These are phyloP conservation scores for Phortica variegata DNA, from an alignment of 1,140 invertebrate species.

Conservation along the genomic window DNA sequence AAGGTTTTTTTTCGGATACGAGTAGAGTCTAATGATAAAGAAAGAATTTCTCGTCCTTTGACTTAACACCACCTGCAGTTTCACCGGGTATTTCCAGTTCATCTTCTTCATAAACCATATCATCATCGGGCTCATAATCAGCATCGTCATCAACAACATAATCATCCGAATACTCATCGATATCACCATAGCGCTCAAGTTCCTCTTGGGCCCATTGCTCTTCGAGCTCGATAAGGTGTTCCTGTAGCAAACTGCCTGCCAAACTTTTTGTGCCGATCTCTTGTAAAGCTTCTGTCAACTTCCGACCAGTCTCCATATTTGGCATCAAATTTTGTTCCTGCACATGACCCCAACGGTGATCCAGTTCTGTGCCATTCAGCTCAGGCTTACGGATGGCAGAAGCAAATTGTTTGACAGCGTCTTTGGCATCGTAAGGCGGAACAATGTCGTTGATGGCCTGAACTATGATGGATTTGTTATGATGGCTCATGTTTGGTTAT, in stretches of 20 bases:
- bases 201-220: neutral
- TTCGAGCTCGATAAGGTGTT: slow-evolving; percentile 22
- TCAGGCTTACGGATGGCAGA: slow-evolving; percentile 28
- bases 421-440: slow-evolving; percentile 19
- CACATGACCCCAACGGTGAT: slow-evolving; percentile 5
- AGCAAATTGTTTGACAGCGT: slow-evolving; percentile 22
- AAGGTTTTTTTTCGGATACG: too few relatives aligned
- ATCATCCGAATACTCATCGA: too few relatives aligned
- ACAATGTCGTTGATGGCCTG: slow-evolving; percentile 27
- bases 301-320: slow-evolving; percentile 23
- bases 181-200: neutral
- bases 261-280: slow-evolving; percentile 11
- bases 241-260: slow-evolving; percentile 24
- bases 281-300: slow-evolving; percentile 22
- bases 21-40: too few relatives aligned
- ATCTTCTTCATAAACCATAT: too few relatives aligned
- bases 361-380: slow-evolving; percentile 18
- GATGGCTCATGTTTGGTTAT: too few relatives aligned
- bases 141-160: too few relatives aligned
- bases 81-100: too few relatives aligned
- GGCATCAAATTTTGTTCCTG: slow-evolving; percentile 21
- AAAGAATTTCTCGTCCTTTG: too few relatives aligned
- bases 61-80: too few relatives aligned
- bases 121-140: too few relatives aligned
- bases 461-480: slow-evolving; percentile 32